These are phyloP conservation scores for Coenonympha arcania DNA, from an alignment of 2,888 invertebrate species.

Conservation along the genomic window DNA sequence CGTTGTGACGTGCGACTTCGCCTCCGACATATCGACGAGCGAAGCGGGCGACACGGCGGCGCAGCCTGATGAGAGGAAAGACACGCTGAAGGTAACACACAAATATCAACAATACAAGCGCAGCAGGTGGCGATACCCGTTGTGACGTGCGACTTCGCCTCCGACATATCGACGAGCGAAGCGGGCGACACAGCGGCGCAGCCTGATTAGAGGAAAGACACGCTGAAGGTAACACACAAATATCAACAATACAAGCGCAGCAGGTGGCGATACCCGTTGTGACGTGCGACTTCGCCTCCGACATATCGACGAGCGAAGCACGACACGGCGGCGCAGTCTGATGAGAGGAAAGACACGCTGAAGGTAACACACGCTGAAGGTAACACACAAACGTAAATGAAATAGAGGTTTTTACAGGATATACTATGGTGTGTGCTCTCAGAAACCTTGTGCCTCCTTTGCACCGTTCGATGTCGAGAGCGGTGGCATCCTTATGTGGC, in stretches of 20 bases:
- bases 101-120: slow-evolving; percentile 87
- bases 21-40: slow-evolving; percentile 90
- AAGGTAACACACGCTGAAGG: slow-evolving; percentile 77
- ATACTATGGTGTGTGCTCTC: too few species aligned
- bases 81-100: slow-evolving; percentile 78
- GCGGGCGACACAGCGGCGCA: slow-evolving; percentile 76
- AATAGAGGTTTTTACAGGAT: too few species aligned
- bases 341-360: slow-evolving; percentile 82
- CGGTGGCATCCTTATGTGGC: too few species aligned
- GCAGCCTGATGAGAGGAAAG: slow-evolving; percentile 79
- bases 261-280: slow-evolving; percentile 87
- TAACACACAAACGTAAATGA: slow-evolving; percentile 65
- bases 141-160: slow-evolving; percentile 90
- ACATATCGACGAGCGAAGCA: slow-evolving; percentile 91
- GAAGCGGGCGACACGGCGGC: slow-evolving; percentile 78
- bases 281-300: slow-evolving; percentile 90
- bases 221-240: slow-evolving; percentile 74
- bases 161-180: slow-evolving; percentile 90
- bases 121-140: slow-evolving; percentile 85
- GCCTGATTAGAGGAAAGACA: slow-evolving; percentile 81
- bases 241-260: slow-evolving; percentile 85
- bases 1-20: slow-evolving; percentile 90
- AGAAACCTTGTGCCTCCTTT: too few species aligned
- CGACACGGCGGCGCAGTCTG: slow-evolving; percentile 71
- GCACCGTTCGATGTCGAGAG: too few species aligned